These are phyloP conservation scores for Conus ventricosus DNA, from an alignment of 1,140 invertebrate genomes.

Conservation along the genomic window DNA sequence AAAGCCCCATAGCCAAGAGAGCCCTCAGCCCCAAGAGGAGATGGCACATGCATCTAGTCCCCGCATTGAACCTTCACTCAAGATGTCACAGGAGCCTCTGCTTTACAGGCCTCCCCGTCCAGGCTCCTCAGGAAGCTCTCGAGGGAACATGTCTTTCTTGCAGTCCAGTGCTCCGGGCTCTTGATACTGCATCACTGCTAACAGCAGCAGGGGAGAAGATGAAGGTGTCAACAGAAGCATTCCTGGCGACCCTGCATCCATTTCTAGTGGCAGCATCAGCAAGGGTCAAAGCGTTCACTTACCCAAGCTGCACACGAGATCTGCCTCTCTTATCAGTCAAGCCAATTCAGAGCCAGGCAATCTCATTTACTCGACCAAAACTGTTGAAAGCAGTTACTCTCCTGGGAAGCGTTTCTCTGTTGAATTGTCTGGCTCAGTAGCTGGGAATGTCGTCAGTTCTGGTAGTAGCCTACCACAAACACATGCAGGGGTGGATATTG, in stretches of 20 bases:
- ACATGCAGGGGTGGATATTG: not conserved
- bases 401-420: not conserved
- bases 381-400: slow-evolving; percentile 12
- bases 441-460: not conserved
- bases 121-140: not conserved
- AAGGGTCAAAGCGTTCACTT: not conserved
- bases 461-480: not conserved
- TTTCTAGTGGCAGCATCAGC: not conserved
- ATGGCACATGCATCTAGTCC: not conserved
- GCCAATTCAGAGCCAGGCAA: not conserved
- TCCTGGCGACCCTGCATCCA: not conserved
- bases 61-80: not conserved
- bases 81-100: not conserved
- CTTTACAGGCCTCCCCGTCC: slow-evolving; percentile 15
- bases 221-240: not conserved
- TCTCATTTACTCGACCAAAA: slow-evolving; percentile 17
- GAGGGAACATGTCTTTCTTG: not conserved
- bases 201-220: slow-evolving; percentile 1
- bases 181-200: not conserved
- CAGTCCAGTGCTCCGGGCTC: not conserved
- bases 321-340: slow-evolving; percentile 15
- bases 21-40: not conserved
- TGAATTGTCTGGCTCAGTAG: not conserved
- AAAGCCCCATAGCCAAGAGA: not conserved
- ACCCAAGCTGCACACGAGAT: slow-evolving; percentile 3